phyloP scores from a whole-genome alignment of 2,797 vertebrate species.

The Mus minutoides region DNA sequence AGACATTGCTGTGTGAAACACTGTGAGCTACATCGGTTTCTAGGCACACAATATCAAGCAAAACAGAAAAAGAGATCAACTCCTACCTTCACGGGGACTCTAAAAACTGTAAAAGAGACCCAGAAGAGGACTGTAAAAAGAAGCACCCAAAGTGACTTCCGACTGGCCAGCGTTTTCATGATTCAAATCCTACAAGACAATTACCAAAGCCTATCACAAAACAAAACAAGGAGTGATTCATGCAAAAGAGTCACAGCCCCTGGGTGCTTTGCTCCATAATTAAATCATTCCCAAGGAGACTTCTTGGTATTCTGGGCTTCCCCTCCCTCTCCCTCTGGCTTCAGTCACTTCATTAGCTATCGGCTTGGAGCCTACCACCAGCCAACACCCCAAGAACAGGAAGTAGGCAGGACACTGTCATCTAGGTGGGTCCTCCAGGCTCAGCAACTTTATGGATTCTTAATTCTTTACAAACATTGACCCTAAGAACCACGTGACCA shows the following conservation, averaged over 20 bases:
- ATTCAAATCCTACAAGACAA: constrained; percentile 15
- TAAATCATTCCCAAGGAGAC: neutral
- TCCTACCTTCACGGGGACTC: constrained; percentile 56
- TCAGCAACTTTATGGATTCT: neutral
- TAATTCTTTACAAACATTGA: neutral
- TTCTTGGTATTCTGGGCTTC: neutral
- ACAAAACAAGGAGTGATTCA: neutral
- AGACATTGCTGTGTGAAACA: neutral
- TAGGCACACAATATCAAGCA: neutral
- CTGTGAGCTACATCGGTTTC: neutral
- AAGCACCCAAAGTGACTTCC: neutral
- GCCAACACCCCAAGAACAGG: neutral
- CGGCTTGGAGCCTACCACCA: neutral
- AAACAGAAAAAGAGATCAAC: neutral
- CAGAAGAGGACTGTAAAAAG: neutral
- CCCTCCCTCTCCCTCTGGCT: neutral
- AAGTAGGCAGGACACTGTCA: neutral
- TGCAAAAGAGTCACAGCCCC: neutral
- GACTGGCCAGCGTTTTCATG: constrained; percentile 4
- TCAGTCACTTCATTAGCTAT: neutral
- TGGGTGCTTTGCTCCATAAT: neutral
- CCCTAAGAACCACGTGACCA: neutral
- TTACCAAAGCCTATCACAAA: neutral
- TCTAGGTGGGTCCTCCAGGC: neutral
- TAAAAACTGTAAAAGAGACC: constrained; percentile 42